A percentile compares a stretch with the other conserved stretches of the same genome.
phyloP scores from a whole-genome alignment of 2,113 vertebrate species.

The Pogona vitticeps region DNA sequence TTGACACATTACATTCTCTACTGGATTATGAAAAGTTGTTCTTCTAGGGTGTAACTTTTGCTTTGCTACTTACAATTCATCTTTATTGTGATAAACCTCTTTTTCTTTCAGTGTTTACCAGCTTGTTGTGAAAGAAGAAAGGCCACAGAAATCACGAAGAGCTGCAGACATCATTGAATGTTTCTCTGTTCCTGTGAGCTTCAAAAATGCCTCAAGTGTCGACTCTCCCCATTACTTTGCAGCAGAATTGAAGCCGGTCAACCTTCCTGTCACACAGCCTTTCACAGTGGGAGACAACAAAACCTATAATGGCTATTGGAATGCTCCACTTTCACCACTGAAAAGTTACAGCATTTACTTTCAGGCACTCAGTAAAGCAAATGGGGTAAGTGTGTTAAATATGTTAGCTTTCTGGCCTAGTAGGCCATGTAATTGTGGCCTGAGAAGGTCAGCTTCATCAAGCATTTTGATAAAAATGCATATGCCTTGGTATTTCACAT shows the following conservation, averaged over 20 bases:
- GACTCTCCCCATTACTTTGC: constrained; percentile 94
- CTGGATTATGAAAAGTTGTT: background rate
- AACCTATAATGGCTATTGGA: constrained; percentile 97
- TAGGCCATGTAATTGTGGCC: background rate
- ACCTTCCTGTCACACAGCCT: constrained; percentile 86
- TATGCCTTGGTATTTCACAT: background rate
- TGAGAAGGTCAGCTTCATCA: background rate
- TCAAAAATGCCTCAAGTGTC: constrained; percentile 87
- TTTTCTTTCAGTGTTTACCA: constrained; percentile 87
- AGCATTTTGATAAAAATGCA: background rate
- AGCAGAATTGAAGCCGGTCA: constrained; percentile 89
- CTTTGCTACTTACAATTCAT: background rate
- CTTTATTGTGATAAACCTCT: background rate
- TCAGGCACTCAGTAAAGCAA: constrained; percentile 95
- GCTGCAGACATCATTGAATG: constrained; percentile 88
- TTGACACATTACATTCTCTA: background rate
- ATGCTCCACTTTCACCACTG: constrained; percentile 91
- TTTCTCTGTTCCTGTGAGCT: constrained; percentile 90
- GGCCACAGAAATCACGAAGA: constrained; percentile 88
- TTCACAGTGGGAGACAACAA: constrained; percentile 98
- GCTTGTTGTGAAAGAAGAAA: constrained; percentile 93
- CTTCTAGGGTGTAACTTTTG: background rate
- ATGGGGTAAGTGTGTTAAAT: constrained; percentile 85
- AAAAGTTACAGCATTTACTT: constrained; percentile 99
- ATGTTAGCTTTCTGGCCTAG: background rate